Evolutionary conservation across 2,797 vertebrate species (phyloP), one percentile per base, ranked within the genome.

Genomic region (Sebastes diploproa): DNA sequence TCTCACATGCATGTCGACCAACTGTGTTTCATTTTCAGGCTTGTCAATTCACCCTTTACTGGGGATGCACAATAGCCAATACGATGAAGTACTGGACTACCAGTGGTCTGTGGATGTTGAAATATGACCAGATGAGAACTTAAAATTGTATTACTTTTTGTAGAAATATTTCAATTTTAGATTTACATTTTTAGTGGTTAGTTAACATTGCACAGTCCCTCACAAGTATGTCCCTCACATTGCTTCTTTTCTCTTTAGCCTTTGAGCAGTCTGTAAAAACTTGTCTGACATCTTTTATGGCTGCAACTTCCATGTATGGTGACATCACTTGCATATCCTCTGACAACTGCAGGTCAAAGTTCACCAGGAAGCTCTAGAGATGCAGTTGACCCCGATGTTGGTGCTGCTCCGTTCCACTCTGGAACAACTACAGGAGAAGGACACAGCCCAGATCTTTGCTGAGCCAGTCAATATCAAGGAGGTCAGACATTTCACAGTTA

Each of bases 341-440:
- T 77, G 27, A 27, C 38, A 11, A 58, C 62, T 70, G 12, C 84
- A 99, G 98, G 96, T 99, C 72, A 99, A 97, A 91, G 90, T 99
- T 73, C 97, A 99, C 73, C 97, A 99, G 91, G 96, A 97, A 42
- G 94, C 96, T 52, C 93, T 99, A 95, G 98, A 99, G 92, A 91
- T 99, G 69, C 96, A 97, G 91, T 92, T 99, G 81, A 98, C 97
- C 36, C 98, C 98, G 0, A 96, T 98, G 84, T 94, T 97, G 3
- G 93, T 98, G 23, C 93, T 99, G 61, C 94, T 99, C 4, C 97
- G 97, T 75, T 97, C 97, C 14, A 98, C 98, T 1, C 89, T 99
- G 89, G 97, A 99, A 86, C 96, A 98, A 84, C 96, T 99, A 69
- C 97, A 98, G 93, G 98, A 99, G 91, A 99, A 98, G 88, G 98